Percentiles rank a stretch among this genome's conserved stretches.
phyloP scores from a whole-genome alignment of 1,140 invertebrate species.

The Trigoniulus corallinus region DNA sequence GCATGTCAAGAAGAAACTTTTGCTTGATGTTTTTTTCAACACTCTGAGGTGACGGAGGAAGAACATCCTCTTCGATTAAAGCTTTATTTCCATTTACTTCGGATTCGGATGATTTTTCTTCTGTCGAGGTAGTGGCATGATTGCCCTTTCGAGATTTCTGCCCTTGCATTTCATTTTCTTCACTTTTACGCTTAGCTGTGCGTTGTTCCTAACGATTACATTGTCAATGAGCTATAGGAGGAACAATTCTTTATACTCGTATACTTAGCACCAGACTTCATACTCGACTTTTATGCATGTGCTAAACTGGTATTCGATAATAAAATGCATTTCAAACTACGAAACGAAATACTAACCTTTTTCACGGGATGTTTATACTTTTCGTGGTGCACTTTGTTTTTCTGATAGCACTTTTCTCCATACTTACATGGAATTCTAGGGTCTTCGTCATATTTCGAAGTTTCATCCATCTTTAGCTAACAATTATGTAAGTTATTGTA shows the following conservation, averaged over 20 bases:
- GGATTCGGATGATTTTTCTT: too few species aligned
- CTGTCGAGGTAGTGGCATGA: not conserved
- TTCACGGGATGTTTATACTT: constrained; percentile 52
- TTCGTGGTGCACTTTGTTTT: constrained; percentile 53
- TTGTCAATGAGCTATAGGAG: not conserved
- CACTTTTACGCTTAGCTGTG: not conserved
- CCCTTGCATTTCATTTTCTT: not conserved
- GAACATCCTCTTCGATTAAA: constrained; percentile 7
- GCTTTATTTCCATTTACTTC: not conserved
- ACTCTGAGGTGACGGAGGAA: constrained; percentile 8
- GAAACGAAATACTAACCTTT: not conserved
- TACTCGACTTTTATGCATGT: not conserved
- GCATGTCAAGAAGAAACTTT: constrained; percentile 71
- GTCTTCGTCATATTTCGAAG: too few species aligned
- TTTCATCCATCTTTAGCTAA: too few species aligned
- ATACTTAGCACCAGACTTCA: not conserved
- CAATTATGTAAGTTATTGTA: too few species aligned
- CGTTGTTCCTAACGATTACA: not conserved
- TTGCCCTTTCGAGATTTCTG: not conserved
- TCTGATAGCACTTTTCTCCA: constrained; percentile 64
- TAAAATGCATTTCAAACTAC: not conserved
- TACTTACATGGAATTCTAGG: too few species aligned
- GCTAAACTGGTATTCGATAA: not conserved
- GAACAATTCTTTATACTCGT: not conserved
- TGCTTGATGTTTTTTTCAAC: constrained; percentile 39